Evolutionary conservation across 1,140 invertebrate genomes (phyloP), one percentile per base, ranked within the genome.

Genomic region (Manduca sexta): DNA sequence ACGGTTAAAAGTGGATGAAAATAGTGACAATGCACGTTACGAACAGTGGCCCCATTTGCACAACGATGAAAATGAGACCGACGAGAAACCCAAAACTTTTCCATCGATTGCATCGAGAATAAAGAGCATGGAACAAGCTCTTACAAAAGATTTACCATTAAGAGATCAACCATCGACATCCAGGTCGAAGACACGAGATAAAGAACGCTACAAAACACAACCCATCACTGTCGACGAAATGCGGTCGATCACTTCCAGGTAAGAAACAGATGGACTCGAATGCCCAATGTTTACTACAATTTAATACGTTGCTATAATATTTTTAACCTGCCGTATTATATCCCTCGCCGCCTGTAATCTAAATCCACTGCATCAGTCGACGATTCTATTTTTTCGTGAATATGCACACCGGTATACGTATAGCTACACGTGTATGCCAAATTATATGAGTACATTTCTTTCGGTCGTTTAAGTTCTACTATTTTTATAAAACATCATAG

Each of bases 161-260:
- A 65, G 56, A 50, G 69, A 77, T 13, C 67, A 70, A 41, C 63
- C 71, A 3, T 75, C 69, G 21, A 79, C 73, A 31, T 83, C 81
- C 3, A 74, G 65, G 52, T 64, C 70, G 12, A 88, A 87, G 63
- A 76, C 60, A 31, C 84, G 88, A 49, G 84, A 88, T 50, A 84
- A 83, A 35, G 88, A 89, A 48, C 84, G 91, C 15, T 90, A 88
- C 65, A 88, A 88, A 62, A 92, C 91, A 2, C 91, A 92, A 68
- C 91, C 91, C 0, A 87, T 93, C 45, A 92, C 91, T 18, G 86
- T 88, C 10, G 88, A 91, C 38, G 91, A 92, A 73, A 78, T 90
- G 55, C 84, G 87, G 54, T 85, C 74, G 52, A 78, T 85, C 12
- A 73, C 82, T 48, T 80, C 78, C 53, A 89, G 88, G 90, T 91